Base-by-base conservation (phyloP, 2,888 invertebrate genomes). In the Siphlonurus alternatus region DNA sequence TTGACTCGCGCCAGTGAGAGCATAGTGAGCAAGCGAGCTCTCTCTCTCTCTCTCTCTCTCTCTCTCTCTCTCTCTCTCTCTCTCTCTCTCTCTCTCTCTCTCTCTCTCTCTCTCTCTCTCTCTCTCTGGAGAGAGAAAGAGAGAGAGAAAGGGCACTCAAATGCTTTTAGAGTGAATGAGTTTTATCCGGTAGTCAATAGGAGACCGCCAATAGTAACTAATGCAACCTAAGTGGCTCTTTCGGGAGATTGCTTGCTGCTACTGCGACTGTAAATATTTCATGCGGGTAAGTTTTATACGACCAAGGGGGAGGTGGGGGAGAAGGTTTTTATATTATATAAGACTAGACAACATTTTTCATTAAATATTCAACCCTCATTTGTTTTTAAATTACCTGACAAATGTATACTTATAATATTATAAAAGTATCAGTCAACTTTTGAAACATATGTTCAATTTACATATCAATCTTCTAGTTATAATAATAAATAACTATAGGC, bases 151-250 rank as follows among this genome's bases (percentile, higher is more conserved):
- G 38, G 62, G 64, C 72, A 71, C 72, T 71, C 72, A 72, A 74
- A 74, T 73, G 74, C 74, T 74, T 74, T 74, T 74, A 74, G 73
- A 72, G 70, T 70, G 73, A 74, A 73, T 73, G 73, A 74, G 72
- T 72, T 72, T 72, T 72, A 72, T 71, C 71, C 67, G 68, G 69
- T 70, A 71, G 71, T 71, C 70, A 70, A 72, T 72, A 71, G 62
- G 23, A 63, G 65, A 60, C 66, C 65, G 65, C 66, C 66, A 67
- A 68, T 65, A 66, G 72, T 73, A 73, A 72, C 73, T 74, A 74
- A 74, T 74, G 73, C 73, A 71, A 70, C 70, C 73, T 73, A 74
- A 74, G 73, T 73, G 72, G 74, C 74, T 74, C 73, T 74, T 71
- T 74, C 73, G 70, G 70, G 72, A 74, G 75, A 75, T 75, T 75